Percentiles rank a stretch among this genome's conserved stretches.
Conservation (phyloP, 1,140 invertebrate genomes). For the Scaptomyza graminum region DNA sequence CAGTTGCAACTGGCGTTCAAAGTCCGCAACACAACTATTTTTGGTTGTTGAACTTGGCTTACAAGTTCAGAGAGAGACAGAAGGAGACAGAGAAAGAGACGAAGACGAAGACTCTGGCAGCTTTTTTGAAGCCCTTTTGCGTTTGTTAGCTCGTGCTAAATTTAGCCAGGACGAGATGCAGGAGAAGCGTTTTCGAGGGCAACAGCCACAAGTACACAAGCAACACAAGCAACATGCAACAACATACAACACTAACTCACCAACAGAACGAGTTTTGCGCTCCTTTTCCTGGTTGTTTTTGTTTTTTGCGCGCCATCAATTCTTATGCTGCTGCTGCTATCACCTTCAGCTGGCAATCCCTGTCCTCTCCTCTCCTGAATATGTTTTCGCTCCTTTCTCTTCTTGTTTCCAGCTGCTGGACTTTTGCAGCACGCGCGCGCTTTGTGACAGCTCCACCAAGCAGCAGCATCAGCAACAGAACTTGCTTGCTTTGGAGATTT, state of each 20-base stretch:
- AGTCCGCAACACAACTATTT: constrained; percentile 51
- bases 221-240: constrained; percentile 8
- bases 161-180: constrained; percentile 46
- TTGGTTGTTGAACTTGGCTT: constrained; percentile 29
- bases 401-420: constrained; percentile 11
- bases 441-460: constrained; percentile 25
- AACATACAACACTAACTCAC: no score
- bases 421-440: constrained; percentile 33
- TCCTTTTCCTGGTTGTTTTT: constrained; percentile 61
- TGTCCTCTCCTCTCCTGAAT: not conserved
- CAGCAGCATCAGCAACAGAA: constrained; percentile 5
- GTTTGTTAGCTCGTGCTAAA: constrained; percentile 64
- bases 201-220: constrained; percentile 6
- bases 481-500: constrained; percentile 37
- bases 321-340: constrained; percentile 1
- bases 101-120: no score
- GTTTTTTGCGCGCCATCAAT: not conserved
- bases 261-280: constrained; percentile 29
- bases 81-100: no score
- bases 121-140: constrained; percentile 40
- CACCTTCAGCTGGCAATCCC: not conserved
- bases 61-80: no score
- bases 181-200: not conserved
- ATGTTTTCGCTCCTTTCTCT: constrained; percentile 2
- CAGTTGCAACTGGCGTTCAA: constrained; percentile 38